phyloP scores from a whole-genome alignment of 2,113 vertebrate species.

The Paraplagusia blochii region DNA sequence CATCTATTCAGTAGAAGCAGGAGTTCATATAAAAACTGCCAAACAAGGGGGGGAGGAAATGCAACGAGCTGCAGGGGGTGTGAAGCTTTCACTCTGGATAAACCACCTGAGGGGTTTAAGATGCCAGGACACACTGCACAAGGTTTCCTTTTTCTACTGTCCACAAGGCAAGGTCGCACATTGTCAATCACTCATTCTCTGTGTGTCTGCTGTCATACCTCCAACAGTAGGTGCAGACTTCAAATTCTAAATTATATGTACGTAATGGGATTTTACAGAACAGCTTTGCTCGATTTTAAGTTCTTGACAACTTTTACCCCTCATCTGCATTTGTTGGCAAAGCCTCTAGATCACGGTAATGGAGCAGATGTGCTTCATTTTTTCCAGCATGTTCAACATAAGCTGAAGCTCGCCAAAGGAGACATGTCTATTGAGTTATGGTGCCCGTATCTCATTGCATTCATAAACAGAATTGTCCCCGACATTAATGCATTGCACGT shows the following conservation, averaged over 20 bases:
- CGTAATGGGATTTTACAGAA: conserved; percentile 1
- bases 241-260: background rate
- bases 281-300: background rate
- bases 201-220: background rate
- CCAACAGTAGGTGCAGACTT: background rate
- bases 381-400: background rate
- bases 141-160: background rate
- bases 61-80: background rate
- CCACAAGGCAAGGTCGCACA: background rate
- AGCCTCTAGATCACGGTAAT: conserved; percentile 5
- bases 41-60: background rate
- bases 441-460: background rate
- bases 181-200: background rate
- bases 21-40: background rate
- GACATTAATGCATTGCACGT: too few species aligned
- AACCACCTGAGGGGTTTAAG: conserved; percentile 6
- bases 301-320: background rate
- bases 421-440: background rate
- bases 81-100: background rate
- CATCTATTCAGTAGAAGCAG: background rate
- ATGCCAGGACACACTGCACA: conserved; percentile 3
- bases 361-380: background rate
- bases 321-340: background rate
- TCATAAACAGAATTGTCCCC: too few species aligned
- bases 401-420: background rate